Percentiles rank a stretch among this genome's conserved stretches.
Evolutionary conservation across 1,140 invertebrate species (phyloP).

Genomic region (Harpegnathos saltator): DNA sequence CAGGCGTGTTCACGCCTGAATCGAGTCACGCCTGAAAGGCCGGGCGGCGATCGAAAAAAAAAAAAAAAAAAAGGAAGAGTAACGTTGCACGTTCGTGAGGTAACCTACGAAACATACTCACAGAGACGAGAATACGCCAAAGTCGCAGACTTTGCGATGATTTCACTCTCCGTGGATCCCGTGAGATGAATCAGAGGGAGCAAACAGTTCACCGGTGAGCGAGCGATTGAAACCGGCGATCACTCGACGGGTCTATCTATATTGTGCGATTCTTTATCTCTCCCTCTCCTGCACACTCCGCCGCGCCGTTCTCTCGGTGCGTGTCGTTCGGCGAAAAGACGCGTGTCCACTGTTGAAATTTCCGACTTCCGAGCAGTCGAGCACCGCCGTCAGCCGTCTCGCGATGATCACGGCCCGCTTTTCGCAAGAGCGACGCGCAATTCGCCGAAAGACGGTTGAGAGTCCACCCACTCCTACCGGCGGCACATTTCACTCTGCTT

Average conservation of each 20-base stretch:
- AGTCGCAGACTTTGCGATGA: background rate
- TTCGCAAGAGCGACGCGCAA: background rate
- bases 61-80: too few species aligned
- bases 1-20: too few species aligned
- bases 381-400: background rate
- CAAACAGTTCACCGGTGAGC: background rate
- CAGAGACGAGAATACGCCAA: slow-evolving; percentile 1
- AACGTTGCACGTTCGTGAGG: too few species aligned
- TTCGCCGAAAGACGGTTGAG: background rate
- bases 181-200: background rate
- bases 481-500: background rate
- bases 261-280: background rate
- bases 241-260: background rate
- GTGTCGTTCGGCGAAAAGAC: background rate
- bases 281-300: background rate
- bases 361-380: background rate
- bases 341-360: background rate
- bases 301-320: too few species aligned
- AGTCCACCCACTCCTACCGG: background rate
- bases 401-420: background rate
- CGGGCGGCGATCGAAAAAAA: too few species aligned
- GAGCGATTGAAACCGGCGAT: slow-evolving; percentile 8
- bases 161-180: background rate
- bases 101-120: background rate
- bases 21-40: too few species aligned